Base-by-base conservation (phyloP, 2,113 vertebrate species). In the Seriola rivoliana region DNA sequence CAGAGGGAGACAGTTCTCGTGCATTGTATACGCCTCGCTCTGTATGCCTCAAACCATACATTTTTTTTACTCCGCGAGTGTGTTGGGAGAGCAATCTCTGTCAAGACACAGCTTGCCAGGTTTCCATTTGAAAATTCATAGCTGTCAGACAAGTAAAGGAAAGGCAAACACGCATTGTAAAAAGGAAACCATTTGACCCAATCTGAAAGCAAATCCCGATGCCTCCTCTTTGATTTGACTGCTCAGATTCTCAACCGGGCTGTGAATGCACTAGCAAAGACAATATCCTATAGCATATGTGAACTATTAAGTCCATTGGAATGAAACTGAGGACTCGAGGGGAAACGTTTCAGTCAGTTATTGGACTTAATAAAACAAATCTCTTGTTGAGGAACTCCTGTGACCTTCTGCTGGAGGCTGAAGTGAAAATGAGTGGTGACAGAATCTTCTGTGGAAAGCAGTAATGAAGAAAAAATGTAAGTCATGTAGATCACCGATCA, bases 91-190 rank as follows among this genome's bases (percentile, higher is more conserved):
- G 79, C 70, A 42, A 74, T 86, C 82, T 76, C 76, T 69, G 76
- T 92, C 94, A 94, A 94, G 94, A 92, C 93, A 29, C 83, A 80
- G 89, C 94, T 92, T 94, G 94, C 92, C 93, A 93, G 87, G 82
- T 94, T 94, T 93, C 92, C 87, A 90, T 87, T 92, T 84, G 44
- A 83, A 85, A 93, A 90, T 89, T 72, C 84, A 88, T 81, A 77
- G 87, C 91, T 90, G 91, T 93, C 90, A 93, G 92, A 89, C 72
- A 70, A 81, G 80, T 78, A 74, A 72, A 87, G 79, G 85, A 82
- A 86, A 93, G 90, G 85, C 92, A 92, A 93, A 94, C 90, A 92
- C 21, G 67, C 78, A 75, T 84, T 88, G 71, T 71, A 84, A 92
- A 85, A 69, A 80, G 81, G 78, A 92, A 92, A 86, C 67, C 60